Conservation (phyloP, 2,888 invertebrate genomes). For the Nyleta sp. region DNA sequence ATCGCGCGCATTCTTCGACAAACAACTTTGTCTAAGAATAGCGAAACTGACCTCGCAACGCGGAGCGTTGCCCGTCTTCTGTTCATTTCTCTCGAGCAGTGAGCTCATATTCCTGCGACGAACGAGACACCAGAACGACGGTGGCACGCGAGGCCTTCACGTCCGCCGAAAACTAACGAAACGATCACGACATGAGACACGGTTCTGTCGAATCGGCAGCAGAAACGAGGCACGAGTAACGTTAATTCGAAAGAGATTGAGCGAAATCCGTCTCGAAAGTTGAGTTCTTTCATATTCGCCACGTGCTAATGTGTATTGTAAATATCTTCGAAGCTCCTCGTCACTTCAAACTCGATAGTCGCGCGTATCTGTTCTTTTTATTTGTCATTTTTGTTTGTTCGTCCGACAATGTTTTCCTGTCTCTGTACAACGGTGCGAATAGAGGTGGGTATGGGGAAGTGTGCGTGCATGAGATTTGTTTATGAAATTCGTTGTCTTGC, state of each 20-base stretch:
- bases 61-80: constrained; percentile 70
- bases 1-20: constrained; percentile 37
- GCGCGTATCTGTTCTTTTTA: neutral
- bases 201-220: neutral
- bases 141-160: constrained; percentile 46
- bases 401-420: constrained; percentile 77
- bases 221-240: neutral
- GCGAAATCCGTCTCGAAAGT: neutral
- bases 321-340: no score
- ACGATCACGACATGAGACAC: neutral
- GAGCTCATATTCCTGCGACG: constrained; percentile 68
- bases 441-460: constrained; percentile 79
- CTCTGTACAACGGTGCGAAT: constrained; percentile 78
- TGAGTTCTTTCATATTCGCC: no score
- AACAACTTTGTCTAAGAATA: constrained; percentile 76
- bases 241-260: neutral
- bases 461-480: no score
- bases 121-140: constrained; percentile 64
- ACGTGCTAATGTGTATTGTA: neutral
- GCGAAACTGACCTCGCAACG: constrained; percentile 70
- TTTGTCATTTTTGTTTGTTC: constrained; percentile 2
- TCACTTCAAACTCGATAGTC: neutral
- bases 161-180: constrained; percentile 43
- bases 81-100: constrained; percentile 76
- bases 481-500: no score